Evolutionary conservation across 1,140 invertebrate genomes (phyloP).

Genomic region (Drosophila ambigua): DNA sequence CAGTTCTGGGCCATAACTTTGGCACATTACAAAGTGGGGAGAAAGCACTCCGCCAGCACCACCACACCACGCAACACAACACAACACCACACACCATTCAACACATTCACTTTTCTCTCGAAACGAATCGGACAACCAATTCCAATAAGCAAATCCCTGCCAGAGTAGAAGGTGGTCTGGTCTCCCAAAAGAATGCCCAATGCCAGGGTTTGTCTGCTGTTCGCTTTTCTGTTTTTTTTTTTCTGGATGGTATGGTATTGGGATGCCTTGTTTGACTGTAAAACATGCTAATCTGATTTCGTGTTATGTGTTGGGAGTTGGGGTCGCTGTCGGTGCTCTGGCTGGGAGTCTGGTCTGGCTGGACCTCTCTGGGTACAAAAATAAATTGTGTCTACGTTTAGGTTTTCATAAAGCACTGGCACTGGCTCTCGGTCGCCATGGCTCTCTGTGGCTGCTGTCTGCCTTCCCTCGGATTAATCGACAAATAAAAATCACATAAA

Average conservation of each 20-base stretch:
- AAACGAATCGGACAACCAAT: constrained; percentile 13
- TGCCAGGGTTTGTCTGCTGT: constrained; percentile 70
- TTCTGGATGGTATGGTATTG: not conserved
- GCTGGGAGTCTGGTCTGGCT: not conserved
- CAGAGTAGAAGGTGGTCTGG: constrained; percentile 20
- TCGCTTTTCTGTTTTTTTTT: constrained; percentile 14
- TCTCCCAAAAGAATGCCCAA: constrained; percentile 40
- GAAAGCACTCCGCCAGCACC: constrained; percentile 49
- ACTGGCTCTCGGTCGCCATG: constrained; percentile 4
- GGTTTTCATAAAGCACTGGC: constrained; percentile 74
- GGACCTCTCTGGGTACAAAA: constrained; percentile 52
- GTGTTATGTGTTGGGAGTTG: constrained; percentile 75
- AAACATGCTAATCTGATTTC: constrained; percentile 82
- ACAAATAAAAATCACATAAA: constrained; percentile 83
- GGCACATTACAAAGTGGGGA: constrained; percentile 78
- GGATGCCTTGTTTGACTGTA: constrained; percentile 68
- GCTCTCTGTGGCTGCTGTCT: constrained; percentile 35
- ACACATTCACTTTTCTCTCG: constrained; percentile 77
- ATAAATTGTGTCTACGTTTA: constrained; percentile 82
- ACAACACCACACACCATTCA: constrained; percentile 18
- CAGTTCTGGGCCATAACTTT: constrained; percentile 70
- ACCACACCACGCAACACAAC: too few relatives aligned
- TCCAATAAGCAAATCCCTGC: constrained; percentile 28
- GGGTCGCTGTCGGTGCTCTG: not conserved
- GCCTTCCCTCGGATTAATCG: constrained; percentile 66